Evolutionary conservation across 2,113 vertebrate species (phyloP).

Genomic region (Cryptotis parvus): DNA sequence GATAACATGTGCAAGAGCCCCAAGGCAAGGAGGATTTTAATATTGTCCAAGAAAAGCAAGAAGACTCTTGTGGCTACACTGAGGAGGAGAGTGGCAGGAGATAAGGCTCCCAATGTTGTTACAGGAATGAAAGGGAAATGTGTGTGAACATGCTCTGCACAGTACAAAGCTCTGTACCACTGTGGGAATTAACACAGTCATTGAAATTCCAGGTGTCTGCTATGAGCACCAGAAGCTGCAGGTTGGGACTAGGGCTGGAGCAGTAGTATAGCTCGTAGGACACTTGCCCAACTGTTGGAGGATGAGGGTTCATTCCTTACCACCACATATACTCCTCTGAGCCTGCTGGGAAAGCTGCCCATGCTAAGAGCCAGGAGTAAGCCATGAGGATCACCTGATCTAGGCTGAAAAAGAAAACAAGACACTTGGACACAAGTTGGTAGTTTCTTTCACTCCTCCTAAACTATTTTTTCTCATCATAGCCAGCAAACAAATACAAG

Average conservation of each 20-base stretch:
- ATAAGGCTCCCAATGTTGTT: slow-evolving; percentile 53
- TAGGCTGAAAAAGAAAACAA: neutral
- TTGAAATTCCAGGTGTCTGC: neutral
- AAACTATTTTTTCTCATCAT: neutral
- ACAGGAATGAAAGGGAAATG: slow-evolving; percentile 59
- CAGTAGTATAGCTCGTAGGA: no score
- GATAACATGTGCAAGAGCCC: slow-evolving; percentile 47
- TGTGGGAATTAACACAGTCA: neutral
- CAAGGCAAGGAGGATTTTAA: slow-evolving; percentile 59
- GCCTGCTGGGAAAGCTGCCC: no score
- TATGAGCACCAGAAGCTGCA: neutral
- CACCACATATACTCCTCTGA: no score
- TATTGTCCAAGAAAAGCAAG: slow-evolving; percentile 69
- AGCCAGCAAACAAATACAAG: neutral
- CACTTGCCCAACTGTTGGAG: no score
- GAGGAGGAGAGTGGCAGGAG: slow-evolving; percentile 40
- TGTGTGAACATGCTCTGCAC: slow-evolving; percentile 53
- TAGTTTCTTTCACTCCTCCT: neutral
- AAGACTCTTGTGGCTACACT: neutral
- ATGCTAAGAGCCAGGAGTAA: no score
- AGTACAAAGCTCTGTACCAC: neutral
- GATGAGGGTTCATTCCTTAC: no score
- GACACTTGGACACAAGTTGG: neutral
- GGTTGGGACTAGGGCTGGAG: neutral
- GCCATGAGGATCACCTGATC: no score